Base-by-base conservation (phyloP, 1,140 invertebrate genomes). In the Drusus annulatus region DNA sequence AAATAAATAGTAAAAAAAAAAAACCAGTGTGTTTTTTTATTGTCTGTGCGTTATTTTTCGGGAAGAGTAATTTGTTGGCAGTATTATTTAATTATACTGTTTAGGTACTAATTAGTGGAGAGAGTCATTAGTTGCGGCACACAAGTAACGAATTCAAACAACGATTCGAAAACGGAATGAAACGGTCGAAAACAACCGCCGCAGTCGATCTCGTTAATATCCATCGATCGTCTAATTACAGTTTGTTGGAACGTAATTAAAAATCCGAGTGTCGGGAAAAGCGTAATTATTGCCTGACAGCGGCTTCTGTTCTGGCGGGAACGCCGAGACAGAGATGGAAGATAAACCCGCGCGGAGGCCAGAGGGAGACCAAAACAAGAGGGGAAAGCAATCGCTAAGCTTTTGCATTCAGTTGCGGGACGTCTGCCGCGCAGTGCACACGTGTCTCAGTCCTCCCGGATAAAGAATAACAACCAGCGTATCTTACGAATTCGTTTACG, bases 221-320 rank as follows among this genome's bases (percentile, higher is more conserved):
- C 80, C 73, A 76, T 76, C 79, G 79, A 80, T 80, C 79, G 74
- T 17, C 79, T 76, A 75, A 76, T 80, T 76, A 80, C 79, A 68
- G 63, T 79, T 62, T 74, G 80, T 73, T 71, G 80, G 80, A 76
- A 81, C 69, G 80, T 81, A 78, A 81, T 81, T 81, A 81, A 81
- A 81, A 81, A 81, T 78, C 80, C 80, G 80, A 81, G 80, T 81
- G 80, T 76, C 80, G 80, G 80, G 80, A 81, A 80, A 77, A 78
- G 80, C 76, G 80, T 78, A 81, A 81, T 81, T 81, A 80, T 80
- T 68, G 73, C 79, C 17, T 74, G 74, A 76, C 79, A 75, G 78
- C 78, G 79, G 79, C 79, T 80, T 51, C 79, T 76, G 79, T 75
- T 50, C 78, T 52, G 45, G 60, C 62, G 52, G 63, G 71, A 50